These are phyloP conservation scores for Clarias pachynema DNA, from an alignment of 2,797 vertebrate species.

Conservation along the genomic window DNA sequence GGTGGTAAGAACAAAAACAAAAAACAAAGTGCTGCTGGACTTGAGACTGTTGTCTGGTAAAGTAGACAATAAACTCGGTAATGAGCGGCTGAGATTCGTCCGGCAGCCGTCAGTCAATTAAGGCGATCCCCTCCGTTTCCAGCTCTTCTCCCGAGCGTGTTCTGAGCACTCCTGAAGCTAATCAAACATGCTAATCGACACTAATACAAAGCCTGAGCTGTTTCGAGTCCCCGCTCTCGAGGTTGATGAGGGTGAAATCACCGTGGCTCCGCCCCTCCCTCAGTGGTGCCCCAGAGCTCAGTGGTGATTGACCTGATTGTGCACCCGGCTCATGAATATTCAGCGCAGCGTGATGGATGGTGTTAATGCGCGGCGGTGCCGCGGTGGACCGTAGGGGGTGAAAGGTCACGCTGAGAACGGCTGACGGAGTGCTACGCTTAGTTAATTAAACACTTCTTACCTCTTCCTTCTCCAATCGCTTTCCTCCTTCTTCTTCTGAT, in stretches of 20 bases:
- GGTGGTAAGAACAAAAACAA: not conserved
- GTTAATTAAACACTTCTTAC: conserved; percentile 59
- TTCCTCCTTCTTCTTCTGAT: not conserved
- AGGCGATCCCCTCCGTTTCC: too few relatives aligned
- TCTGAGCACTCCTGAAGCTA: not conserved
- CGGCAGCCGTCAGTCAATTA: too few relatives aligned
- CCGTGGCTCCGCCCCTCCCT: conserved; percentile 66
- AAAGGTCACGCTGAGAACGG: conserved; percentile 44
- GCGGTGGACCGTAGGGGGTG: conserved; percentile 38
- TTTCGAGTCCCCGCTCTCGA: conserved; percentile 59
- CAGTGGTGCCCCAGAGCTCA: conserved; percentile 51
- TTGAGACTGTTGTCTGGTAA: not conserved
- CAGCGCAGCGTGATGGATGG: conserved; percentile 66
- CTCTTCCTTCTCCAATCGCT: not conserved
- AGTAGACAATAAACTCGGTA: not conserved
- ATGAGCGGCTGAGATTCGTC: not conserved
- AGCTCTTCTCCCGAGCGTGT: too few relatives aligned
- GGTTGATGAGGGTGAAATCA: conserved; percentile 72
- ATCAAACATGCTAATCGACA: conserved; percentile 4
- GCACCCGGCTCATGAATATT: conserved; percentile 75
- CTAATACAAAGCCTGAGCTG: not conserved
- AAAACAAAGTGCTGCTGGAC: not conserved
- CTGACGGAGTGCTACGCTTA: conserved; percentile 40
- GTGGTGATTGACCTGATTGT: conserved; percentile 46
- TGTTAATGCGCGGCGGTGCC: conserved; percentile 42